Conservation (phyloP, 2,113 vertebrate species). For the Cariama cristata region DNA sequence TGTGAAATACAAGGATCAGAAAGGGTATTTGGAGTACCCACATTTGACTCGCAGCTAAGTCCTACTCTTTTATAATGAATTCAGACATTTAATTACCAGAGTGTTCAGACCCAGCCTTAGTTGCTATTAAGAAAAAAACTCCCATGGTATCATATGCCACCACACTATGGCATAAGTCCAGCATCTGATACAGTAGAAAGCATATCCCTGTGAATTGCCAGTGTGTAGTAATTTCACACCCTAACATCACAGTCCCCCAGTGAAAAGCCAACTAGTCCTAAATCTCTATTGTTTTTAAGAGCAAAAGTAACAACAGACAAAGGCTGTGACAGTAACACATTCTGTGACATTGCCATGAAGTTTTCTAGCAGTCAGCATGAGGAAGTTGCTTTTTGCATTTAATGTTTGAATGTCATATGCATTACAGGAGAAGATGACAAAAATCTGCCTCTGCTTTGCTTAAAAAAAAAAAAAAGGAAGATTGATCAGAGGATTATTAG, state of each 20-base stretch:
- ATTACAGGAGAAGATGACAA: background rate
- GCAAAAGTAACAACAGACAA: background rate
- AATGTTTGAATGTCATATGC: rapidly evolving
- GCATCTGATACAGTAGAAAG: conserved; percentile 38
- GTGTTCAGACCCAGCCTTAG: background rate
- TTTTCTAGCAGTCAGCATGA: background rate
- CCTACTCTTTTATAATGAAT: background rate
- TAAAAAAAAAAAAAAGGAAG: background rate
- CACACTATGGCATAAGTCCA: background rate
- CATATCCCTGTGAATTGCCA: background rate
- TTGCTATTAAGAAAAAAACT: conserved; percentile 9
- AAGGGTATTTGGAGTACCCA: background rate
- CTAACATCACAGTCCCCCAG: background rate
- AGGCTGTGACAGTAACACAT: background rate
- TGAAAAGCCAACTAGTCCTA: background rate
- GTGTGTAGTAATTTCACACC: conserved; percentile 38
- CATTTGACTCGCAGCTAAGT: background rate
- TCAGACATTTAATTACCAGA: background rate
- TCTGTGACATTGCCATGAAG: background rate
- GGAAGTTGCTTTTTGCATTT: background rate
- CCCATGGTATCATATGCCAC: conserved; percentile 48
- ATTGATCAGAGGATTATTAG: background rate
- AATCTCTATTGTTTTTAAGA: background rate
- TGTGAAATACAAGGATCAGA: background rate
- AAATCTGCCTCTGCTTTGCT: background rate